These are phyloP conservation scores for Anastrepha obliqua DNA, from an alignment of 1,140 invertebrate species.

Conservation along the genomic window DNA sequence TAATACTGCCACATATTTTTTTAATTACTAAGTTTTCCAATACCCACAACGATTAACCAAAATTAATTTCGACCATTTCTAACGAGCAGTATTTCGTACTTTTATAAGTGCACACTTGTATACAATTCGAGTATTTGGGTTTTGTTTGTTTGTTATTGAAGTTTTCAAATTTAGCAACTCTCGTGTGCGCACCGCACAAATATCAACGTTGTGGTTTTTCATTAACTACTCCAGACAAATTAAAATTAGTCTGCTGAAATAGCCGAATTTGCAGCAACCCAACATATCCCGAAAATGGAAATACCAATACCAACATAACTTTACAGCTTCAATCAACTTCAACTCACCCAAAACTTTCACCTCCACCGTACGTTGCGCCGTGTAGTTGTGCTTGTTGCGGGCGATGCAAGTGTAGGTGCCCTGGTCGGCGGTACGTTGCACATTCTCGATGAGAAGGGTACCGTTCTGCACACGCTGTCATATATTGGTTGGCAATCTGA, in stretches of 20 bases:
- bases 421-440: conserved; percentile 80
- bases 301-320: background rate
- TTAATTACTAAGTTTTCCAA: background rate
- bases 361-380: conserved; percentile 77
- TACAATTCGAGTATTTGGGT: background rate
- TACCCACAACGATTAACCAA: background rate
- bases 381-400: conserved; percentile 78
- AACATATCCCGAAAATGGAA: background rate
- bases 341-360: conserved; percentile 78
- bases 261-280: background rate
- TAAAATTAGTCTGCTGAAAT: conserved; percentile 29
- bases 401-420: conserved; percentile 83
- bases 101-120: background rate
- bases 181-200: background rate
- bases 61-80: background rate
- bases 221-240: conserved; percentile 47
- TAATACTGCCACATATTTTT: background rate
- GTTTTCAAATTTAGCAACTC: background rate
- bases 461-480: conserved; percentile 82
- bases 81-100: background rate
- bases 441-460: conserved; percentile 79
- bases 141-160: background rate
- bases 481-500: conserved; percentile 81
- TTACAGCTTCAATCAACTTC: conserved; percentile 8
- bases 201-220: conserved; percentile 22